phyloP scores from a whole-genome alignment of 2,888 invertebrate genomes.

The Diplolepis rosae region DNA sequence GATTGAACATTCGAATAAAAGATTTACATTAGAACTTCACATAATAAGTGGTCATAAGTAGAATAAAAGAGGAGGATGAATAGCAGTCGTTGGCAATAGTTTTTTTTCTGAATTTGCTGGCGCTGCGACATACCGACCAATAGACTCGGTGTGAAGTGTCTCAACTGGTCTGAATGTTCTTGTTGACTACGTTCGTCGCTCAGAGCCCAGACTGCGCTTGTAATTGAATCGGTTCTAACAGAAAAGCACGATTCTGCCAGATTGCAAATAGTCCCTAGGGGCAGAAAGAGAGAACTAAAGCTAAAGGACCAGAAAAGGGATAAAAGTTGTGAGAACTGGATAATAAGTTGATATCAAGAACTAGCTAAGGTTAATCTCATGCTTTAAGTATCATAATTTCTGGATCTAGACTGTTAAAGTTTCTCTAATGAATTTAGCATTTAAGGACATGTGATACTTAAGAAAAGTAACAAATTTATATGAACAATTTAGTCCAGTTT shows the following conservation, averaged over 20 bases:
- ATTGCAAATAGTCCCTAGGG: constrained; percentile 19
- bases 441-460: too few relatives aligned
- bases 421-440: too few relatives aligned
- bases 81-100: constrained; percentile 17
- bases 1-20: not conserved
- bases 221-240: constrained; percentile 29
- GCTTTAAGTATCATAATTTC: not conserved
- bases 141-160: constrained; percentile 25
- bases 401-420: too few relatives aligned
- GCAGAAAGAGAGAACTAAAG: not conserved
- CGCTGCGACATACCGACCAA: constrained; percentile 22
- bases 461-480: too few relatives aligned
- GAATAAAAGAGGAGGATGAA: constrained; percentile 18
- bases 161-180: constrained; percentile 28
- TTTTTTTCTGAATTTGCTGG: constrained; percentile 27
- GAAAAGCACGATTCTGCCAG: constrained; percentile 30
- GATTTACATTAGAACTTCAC: constrained; percentile 16
- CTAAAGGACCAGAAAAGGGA: constrained; percentile 26
- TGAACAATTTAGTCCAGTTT: too few relatives aligned
- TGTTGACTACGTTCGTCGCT: constrained; percentile 24
- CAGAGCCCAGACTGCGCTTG: too few relatives aligned
- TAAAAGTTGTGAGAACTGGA: constrained; percentile 20
- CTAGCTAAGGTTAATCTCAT: constrained; percentile 3
- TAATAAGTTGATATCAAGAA: constrained; percentile 26
- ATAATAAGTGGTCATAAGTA: constrained; percentile 24